A percentile compares a stretch with the other conserved stretches of the same genome.
phyloP scores from a whole-genome alignment of 2,888 invertebrate genomes.

The Machimus rusticus region DNA sequence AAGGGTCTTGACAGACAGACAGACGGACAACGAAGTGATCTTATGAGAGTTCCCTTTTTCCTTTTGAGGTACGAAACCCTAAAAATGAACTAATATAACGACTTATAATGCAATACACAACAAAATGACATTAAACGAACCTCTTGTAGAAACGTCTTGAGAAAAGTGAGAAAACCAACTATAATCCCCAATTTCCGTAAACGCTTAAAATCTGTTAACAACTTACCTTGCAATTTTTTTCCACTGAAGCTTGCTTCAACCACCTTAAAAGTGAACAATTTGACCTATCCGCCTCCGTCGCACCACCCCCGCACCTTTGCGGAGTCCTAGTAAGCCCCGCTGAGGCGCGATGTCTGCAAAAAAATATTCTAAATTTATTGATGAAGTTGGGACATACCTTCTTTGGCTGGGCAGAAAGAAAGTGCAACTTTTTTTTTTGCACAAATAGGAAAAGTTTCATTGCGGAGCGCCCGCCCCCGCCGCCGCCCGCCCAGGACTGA shows the following conservation, averaged over 20 bases:
- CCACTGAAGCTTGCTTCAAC: neutral
- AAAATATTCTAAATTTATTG: slow-evolving; percentile 30
- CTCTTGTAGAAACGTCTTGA: neutral
- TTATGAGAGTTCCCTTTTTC: no score
- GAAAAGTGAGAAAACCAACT: neutral
- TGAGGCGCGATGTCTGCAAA: neutral
- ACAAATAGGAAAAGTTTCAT: slow-evolving; percentile 28
- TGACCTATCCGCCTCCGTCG: neutral
- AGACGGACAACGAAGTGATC: no score
- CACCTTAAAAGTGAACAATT: neutral
- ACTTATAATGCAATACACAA: neutral
- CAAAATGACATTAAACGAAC: neutral
- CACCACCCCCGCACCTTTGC: neutral
- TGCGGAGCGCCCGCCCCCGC: neutral
- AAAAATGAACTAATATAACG: no score
- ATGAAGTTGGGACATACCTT: neutral
- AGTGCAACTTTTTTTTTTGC: slow-evolving; percentile 20
- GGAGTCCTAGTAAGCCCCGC: neutral
- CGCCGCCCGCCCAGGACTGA: neutral
- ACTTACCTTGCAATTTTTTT: neutral
- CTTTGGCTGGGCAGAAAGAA: neutral
- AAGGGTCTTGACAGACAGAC: no score
- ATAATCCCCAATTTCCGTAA: neutral
- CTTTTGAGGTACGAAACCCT: no score
- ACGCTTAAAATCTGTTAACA: neutral